Conservation (phyloP, 2,113 vertebrate genomes). For the Balaeniceps rex region DNA sequence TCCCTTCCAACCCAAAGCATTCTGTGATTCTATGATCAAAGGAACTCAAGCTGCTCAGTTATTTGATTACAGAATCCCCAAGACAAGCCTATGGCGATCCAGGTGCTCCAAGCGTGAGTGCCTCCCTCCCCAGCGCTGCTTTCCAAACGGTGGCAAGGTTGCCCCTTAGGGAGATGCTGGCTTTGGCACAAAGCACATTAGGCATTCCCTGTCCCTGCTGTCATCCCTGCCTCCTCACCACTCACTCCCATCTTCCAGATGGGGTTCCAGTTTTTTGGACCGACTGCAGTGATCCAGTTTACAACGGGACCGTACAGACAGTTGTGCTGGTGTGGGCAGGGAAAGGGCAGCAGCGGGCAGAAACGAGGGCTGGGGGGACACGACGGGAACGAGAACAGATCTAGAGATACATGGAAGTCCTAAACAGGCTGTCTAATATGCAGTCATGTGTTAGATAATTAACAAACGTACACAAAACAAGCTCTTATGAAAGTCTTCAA, state of each 20-base stretch:
- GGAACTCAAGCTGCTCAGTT: neutral
- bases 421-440: neutral
- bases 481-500: neutral
- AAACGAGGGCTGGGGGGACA: neutral
- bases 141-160: neutral
- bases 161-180: neutral
- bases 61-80: neutral
- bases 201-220: accelerated
- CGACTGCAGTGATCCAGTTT: neutral
- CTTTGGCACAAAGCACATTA: neutral
- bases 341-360: neutral
- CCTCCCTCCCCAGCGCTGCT: neutral
- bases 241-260: neutral
- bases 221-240: accelerated
- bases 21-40: too few relatives aligned
- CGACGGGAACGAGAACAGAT: neutral
- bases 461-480: neutral
- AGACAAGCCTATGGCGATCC: neutral
- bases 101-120: neutral
- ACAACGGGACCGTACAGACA: accelerated
- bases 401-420: neutral
- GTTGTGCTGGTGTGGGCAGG: neutral
- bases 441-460: neutral
- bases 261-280: neutral
- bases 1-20: too few relatives aligned